Percentiles rank a stretch among this genome's conserved stretches.
Conservation (phyloP, 2,888 invertebrate species). For the Abrostola triplasia region DNA sequence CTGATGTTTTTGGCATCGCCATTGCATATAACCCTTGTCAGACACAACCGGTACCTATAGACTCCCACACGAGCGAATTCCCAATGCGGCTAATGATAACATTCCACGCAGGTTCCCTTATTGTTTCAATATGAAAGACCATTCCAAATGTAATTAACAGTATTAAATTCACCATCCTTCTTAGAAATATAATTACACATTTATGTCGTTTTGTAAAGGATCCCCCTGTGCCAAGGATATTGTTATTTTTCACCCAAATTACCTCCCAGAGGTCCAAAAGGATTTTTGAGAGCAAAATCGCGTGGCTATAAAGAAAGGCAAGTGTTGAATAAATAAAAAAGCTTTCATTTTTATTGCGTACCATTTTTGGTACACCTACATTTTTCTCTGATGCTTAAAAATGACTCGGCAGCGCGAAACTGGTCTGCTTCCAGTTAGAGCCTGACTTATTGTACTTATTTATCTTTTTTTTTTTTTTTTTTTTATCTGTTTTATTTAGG, state of each 20-base stretch:
- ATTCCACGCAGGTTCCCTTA: conserved; percentile 23
- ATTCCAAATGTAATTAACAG: conserved; percentile 51
- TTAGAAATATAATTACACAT: conserved; percentile 54
- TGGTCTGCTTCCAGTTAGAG: conserved; percentile 35
- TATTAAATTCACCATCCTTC: conserved; percentile 52
- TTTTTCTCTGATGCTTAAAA: conserved; percentile 45
- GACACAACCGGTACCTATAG: conserved; percentile 5
- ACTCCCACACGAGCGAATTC: conserved; percentile 10
- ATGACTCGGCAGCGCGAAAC: conserved; percentile 44
- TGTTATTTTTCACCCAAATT: conserved; percentile 57
- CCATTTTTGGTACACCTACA: conserved; percentile 45
- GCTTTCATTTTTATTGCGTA: conserved; percentile 58
- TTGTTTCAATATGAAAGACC: conserved; percentile 32
- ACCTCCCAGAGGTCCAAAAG: conserved; percentile 59
- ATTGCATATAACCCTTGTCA: too few species aligned
- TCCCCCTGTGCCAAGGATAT: conserved; percentile 40
- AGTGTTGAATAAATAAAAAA: conserved; percentile 59
- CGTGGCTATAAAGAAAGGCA: conserved; percentile 51
- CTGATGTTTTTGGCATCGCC: too few species aligned
- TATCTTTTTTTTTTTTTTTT: conserved; percentile 16
- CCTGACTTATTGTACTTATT: conserved; percentile 42
- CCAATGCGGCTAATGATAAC: conserved; percentile 45
- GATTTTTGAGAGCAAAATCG: conserved; percentile 57
- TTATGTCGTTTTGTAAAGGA: conserved; percentile 46
- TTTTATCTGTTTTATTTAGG: too few species aligned